Percentiles rank a stretch among this genome's conserved stretches.
These are phyloP conservation scores for Nomada fucata DNA, from an alignment of 2,888 invertebrate species.

Conservation along the genomic window DNA sequence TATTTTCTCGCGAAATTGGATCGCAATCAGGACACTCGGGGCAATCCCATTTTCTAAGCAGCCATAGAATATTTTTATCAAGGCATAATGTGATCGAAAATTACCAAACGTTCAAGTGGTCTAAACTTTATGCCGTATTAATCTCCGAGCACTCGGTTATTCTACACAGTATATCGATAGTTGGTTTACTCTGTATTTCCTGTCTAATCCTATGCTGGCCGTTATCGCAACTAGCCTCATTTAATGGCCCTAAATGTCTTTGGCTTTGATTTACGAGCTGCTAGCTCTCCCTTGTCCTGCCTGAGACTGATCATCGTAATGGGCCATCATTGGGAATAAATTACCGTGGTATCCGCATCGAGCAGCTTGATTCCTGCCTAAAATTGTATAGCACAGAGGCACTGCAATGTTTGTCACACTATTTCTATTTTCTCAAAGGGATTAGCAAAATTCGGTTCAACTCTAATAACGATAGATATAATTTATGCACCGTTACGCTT, in stretches of 20 bases:
- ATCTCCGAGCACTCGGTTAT: neutral
- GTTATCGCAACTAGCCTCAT: slow-evolving; percentile 33
- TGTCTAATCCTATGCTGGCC: slow-evolving; percentile 37
- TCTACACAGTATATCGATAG: neutral
- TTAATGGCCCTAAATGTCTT: slow-evolving; percentile 53
- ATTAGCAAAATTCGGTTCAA: too few species aligned
- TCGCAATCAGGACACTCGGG: neutral
- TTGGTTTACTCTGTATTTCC: neutral
- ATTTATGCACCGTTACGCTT: neutral
- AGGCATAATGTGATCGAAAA: neutral
- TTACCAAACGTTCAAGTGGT: neutral
- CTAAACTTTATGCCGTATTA: neutral
- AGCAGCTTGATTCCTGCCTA: slow-evolving; percentile 16
- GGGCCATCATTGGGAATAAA: slow-evolving; percentile 13
- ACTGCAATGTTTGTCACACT: too few species aligned
- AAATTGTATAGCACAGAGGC: slow-evolving; percentile 3
- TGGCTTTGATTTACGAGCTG: slow-evolving; percentile 46
- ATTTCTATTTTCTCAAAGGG: too few species aligned
- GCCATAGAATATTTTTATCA: neutral
- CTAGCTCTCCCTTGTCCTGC: neutral
- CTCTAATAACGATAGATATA: too few species aligned
- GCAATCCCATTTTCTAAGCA: neutral
- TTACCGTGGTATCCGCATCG: slow-evolving; percentile 12
- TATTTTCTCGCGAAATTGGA: too few species aligned
- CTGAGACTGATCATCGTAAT: neutral